Percentiles rank a stretch among this genome's conserved stretches.
Evolutionary conservation across 2,888 invertebrate genomes (phyloP).

Genomic region (Hydriomena furcata): DNA sequence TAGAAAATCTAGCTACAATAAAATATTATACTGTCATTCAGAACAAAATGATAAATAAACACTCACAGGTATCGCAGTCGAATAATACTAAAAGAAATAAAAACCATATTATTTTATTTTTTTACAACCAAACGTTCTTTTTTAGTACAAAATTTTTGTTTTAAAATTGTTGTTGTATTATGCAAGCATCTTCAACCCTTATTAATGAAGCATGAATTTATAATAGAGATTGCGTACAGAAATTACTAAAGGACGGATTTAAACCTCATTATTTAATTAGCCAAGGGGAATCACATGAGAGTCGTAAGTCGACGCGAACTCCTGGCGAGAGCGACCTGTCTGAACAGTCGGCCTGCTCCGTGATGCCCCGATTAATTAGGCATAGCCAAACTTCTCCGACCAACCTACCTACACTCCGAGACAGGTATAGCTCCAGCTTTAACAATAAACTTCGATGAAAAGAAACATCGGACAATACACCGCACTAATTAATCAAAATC

Average conservation of each 20-base stretch:
- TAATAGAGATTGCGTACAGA: constrained; percentile 15
- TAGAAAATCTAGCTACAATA: constrained; percentile 9
- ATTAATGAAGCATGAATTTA: constrained; percentile 1
- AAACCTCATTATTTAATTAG: constrained; percentile 74
- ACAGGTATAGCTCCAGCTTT: not conserved
- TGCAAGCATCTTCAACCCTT: not conserved
- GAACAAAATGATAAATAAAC: not conserved
- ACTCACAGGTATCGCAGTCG: no score
- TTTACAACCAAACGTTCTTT: no score
- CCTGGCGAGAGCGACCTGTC: constrained; percentile 57
- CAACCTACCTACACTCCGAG: constrained; percentile 7
- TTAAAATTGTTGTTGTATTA: no score
- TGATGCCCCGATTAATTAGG: constrained; percentile 65
- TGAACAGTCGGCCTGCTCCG: constrained; percentile 57
- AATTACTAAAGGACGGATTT: constrained; percentile 54
- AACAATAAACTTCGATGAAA: constrained; percentile 14
- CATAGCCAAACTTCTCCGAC: constrained; percentile 43
- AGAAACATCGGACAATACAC: constrained; percentile 30
- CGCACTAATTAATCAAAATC: constrained; percentile 65
- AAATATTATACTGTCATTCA: not conserved
- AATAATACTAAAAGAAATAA: no score
- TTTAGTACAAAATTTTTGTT: no score
- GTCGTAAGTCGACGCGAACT: constrained; percentile 57
- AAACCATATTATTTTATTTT: no score
- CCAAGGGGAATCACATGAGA: constrained; percentile 61